Evolutionary conservation across 2,113 vertebrate species (phyloP), one percentile per base, ranked within the genome.

Genomic region (Ictidomys tridecemlineatus): DNA sequence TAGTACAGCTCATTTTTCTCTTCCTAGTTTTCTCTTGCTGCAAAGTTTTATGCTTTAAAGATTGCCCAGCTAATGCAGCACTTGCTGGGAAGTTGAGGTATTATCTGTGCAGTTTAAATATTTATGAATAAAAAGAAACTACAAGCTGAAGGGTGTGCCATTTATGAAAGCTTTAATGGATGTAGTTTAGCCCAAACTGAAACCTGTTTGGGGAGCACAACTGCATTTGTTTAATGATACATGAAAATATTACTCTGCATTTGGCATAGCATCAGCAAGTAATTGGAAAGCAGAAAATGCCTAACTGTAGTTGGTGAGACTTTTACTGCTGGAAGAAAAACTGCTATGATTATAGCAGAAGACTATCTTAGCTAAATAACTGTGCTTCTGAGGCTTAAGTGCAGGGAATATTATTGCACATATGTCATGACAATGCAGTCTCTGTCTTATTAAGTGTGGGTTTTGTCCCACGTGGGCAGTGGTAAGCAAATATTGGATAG

Each of bases 81-180:
- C 74, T 98, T 98, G 87, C 96, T 98, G 94, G 91, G 94, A 98
- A 98, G 85, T 74, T 91, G 93, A 97, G 88, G 58, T 78, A 97
- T 98, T 98, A 98, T 97, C 77, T 93, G 2, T 70, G 1, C 63
- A 56, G 96, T 98, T 98, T 94, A 98, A 98, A 98, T 97, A 97
- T 98, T 98, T 97, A 97, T 98, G 85, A 98, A 95, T 79, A 95
- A 72, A 94, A 96, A 87, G 94, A 93, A 96, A 97, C 92, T 56
- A 42, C 89, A 97, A 94, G 92, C 94, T 97, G 91, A 98, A 96
- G 98, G 97, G 93, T 79, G 79, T 85, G 63, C 85, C 58, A 69
- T 90, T 97, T 98, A 77, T 94, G 97, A 96, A 98, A 98, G 97
- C 89, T 95, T 97, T 97, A 96, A 97, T 97, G 96, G 97, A 98